Conservation (phyloP, 2,113 vertebrate species). For the Acrocephalus arundinaceus region DNA sequence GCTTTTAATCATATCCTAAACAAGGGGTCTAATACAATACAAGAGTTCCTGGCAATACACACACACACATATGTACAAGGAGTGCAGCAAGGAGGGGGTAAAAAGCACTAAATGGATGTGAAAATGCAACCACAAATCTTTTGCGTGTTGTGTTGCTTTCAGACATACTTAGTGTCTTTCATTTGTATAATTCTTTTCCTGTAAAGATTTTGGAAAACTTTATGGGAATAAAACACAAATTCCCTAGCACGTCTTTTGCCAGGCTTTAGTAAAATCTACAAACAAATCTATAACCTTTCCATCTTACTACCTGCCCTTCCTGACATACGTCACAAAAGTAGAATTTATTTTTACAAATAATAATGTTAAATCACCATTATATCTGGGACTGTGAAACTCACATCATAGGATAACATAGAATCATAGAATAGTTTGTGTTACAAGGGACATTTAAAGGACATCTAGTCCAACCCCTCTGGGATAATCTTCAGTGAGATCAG, state of each 20-base stretch:
- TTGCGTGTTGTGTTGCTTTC: not conserved
- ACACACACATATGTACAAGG: accelerated
- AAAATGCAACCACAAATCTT: not conserved
- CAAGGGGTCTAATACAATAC: not conserved
- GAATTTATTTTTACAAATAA: not conserved
- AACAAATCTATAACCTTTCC: not conserved
- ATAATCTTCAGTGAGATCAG: not conserved
- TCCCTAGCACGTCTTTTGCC: not conserved
- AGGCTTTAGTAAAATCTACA: not conserved
- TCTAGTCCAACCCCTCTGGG: not conserved
- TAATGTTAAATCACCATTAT: no score
- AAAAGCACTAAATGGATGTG: not conserved
- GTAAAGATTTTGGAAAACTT: not conserved
- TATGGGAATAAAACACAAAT: not conserved
- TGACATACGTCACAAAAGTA: not conserved
- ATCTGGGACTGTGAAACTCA: not conserved
- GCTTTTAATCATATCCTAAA: not conserved
- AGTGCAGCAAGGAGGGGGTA: not conserved
- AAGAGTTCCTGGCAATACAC: not conserved
- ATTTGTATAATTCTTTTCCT: not conserved
- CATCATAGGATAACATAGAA: not conserved
- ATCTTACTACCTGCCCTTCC: not conserved
- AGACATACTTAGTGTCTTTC: not conserved
- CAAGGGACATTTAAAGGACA: not conserved
- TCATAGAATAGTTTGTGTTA: not conserved